A percentile compares a stretch with the other conserved stretches of the same genome.
Evolutionary conservation across 1,140 invertebrate genomes (phyloP).

Genomic region (Trinorchestia longiramus): DNA sequence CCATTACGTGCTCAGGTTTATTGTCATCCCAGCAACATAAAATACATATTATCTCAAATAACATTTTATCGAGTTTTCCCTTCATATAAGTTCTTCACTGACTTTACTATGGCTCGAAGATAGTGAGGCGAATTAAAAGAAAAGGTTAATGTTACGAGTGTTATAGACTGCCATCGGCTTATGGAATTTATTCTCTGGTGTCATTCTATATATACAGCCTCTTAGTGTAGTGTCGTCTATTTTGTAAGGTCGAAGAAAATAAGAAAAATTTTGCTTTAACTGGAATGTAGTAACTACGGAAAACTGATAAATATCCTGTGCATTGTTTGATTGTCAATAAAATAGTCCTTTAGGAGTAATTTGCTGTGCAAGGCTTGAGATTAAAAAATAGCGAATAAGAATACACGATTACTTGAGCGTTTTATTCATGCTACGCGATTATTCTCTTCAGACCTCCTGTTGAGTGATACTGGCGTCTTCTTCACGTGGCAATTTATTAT

Average conservation of each 20-base stretch:
- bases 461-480: not conserved
- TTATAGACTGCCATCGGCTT: not conserved
- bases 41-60: no score
- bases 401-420: not conserved
- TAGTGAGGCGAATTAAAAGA: no score
- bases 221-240: not conserved
- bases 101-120: no score
- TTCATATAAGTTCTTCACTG: no score
- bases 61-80: no score
- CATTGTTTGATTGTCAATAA: not conserved
- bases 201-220: not conserved
- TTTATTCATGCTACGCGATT: not conserved
- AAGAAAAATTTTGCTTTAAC: not conserved
- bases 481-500: not conserved
- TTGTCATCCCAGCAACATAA: not conserved
- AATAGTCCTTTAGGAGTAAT: not conserved
- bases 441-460: not conserved
- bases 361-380: not conserved
- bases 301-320: not conserved
- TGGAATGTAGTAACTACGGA: not conserved
- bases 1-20: not conserved
- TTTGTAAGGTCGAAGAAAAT: not conserved
- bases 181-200: not conserved
- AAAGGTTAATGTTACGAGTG: no score
- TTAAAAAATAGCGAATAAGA: no score